phyloP scores from a whole-genome alignment of 2,888 invertebrate species.

The Synergus umbraculus region DNA sequence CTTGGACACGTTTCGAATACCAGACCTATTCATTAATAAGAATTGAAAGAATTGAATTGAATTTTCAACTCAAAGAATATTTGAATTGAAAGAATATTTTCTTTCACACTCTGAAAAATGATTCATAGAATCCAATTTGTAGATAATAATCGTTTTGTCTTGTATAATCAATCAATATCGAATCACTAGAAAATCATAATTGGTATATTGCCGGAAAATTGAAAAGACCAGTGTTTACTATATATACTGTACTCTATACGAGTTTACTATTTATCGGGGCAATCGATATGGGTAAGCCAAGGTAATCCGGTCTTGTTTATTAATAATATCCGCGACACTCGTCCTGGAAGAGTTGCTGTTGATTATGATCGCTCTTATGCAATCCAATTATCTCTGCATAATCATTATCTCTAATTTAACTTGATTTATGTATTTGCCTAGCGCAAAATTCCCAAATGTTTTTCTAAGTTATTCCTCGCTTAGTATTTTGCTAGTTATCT shows the following conservation, averaged over 20 bases:
- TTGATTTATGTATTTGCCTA: too few species aligned
- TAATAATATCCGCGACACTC: conserved; percentile 84
- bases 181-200: background rate
- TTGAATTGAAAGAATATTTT: background rate
- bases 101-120: too few species aligned
- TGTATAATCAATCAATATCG: background rate
- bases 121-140: too few species aligned
- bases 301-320: conserved; percentile 71
- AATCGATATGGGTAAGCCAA: conserved; percentile 74
- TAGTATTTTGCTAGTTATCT: too few species aligned
- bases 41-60: too few species aligned
- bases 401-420: conserved; percentile 34
- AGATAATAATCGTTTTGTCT: too few species aligned
- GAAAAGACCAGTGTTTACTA: conserved; percentile 5
- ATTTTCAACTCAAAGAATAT: background rate
- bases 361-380: conserved; percentile 66
- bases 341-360: conserved; percentile 90
- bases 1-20: background rate
- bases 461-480: too few species aligned
- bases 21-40: background rate
- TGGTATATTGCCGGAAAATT: conserved; percentile 17
- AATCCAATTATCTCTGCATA: conserved; percentile 63
- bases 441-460: too few species aligned
- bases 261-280: conserved; percentile 57
- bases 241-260: background rate